These are phyloP conservation scores for Sylvia borin DNA, from an alignment of 2,797 vertebrate genomes.

Conservation along the genomic window DNA sequence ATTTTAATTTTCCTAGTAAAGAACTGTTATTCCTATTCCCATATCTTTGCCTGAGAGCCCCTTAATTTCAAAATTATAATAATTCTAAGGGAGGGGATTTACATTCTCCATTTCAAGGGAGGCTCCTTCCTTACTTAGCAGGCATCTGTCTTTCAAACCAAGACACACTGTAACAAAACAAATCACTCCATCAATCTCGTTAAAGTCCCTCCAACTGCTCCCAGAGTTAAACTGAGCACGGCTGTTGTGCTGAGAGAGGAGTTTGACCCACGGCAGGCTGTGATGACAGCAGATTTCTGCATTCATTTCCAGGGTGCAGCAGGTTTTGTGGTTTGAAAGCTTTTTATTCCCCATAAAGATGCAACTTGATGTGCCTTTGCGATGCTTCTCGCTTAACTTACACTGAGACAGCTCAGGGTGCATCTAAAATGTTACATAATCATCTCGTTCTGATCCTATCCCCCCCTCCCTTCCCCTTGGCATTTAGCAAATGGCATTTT, in stretches of 20 bases:
- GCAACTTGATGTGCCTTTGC: background rate
- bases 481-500: constrained; percentile 21
- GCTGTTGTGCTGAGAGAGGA: background rate
- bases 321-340: background rate
- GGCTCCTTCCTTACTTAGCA: background rate
- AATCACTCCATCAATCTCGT: background rate
- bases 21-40: background rate
- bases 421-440: background rate
- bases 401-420: background rate
- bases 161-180: background rate
- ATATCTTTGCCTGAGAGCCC: background rate
- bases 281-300: background rate
- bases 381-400: background rate
- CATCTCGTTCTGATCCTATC: background rate
- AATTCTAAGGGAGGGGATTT: background rate
- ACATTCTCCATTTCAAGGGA: background rate
- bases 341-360: background rate
- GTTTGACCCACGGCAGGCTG: background rate
- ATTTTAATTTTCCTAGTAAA: background rate
- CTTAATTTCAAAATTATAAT: background rate
- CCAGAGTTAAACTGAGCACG: background rate
- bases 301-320: background rate
- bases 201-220: background rate
- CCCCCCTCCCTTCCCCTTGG: background rate
- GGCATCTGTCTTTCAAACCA: background rate